These are phyloP conservation scores for Chrysomela aeneicollis DNA, from an alignment of 2,888 invertebrate genomes.

Conservation along the genomic window DNA sequence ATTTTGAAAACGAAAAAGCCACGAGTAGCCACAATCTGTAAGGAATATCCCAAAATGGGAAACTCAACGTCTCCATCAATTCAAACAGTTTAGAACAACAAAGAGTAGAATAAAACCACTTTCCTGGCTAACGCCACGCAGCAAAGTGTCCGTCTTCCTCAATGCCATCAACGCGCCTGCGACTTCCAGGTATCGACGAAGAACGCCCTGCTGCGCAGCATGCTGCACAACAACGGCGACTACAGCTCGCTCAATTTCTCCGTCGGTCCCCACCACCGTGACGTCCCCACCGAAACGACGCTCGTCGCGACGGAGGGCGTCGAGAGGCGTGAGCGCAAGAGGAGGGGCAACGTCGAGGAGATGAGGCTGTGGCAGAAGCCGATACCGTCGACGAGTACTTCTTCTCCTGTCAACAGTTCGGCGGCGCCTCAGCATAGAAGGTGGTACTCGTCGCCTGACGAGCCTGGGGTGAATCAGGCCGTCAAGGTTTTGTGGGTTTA, in stretches of 20 bases:
- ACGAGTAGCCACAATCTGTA: too few relatives aligned
- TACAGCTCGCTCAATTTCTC: slow-evolving; percentile 36
- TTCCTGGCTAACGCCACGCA: too few relatives aligned
- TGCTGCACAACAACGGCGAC: slow-evolving; percentile 50
- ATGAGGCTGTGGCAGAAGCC: slow-evolving; percentile 56
- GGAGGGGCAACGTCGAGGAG: slow-evolving; percentile 41
- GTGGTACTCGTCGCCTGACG: slow-evolving; percentile 56
- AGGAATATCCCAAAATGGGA: too few relatives aligned
- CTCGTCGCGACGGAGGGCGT: slow-evolving; percentile 15
- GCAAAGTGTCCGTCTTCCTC: too few relatives aligned
- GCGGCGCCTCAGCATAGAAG: slow-evolving; percentile 50
- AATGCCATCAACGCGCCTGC: too few relatives aligned
- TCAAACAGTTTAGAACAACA: too few relatives aligned
- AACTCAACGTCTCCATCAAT: too few relatives aligned
- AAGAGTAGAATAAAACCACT: too few relatives aligned
- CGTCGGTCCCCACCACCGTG: slow-evolving; percentile 9
- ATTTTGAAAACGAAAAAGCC: too few relatives aligned
- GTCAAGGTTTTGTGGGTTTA: slow-evolving; percentile 57
- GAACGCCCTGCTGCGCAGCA: slow-evolving; percentile 52
- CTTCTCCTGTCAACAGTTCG: slow-evolving; percentile 9
- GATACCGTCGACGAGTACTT: slow-evolving; percentile 12
- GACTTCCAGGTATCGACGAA: slow-evolving; percentile 47
- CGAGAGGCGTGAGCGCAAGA: slow-evolving; percentile 14
- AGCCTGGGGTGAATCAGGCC: slow-evolving; percentile 40
- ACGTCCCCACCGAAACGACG: slow-evolving; percentile 23